Evolutionary conservation across 2,797 vertebrate species (phyloP).

Genomic region (Acrossocheilus fasciatus): DNA sequence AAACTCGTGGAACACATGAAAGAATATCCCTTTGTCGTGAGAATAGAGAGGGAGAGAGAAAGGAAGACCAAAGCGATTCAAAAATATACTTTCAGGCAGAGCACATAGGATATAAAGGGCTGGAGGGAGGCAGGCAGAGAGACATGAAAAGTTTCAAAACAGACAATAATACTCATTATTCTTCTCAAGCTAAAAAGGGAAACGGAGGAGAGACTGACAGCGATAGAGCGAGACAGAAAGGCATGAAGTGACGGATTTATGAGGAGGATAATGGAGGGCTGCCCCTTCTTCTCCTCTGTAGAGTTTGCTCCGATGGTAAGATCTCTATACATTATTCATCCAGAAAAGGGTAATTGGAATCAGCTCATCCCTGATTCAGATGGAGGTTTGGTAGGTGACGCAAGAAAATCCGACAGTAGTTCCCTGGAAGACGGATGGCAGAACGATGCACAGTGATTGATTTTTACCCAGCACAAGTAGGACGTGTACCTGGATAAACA

Average conservation of each 20-base stretch:
- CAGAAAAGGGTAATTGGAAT: slow-evolving; percentile 46
- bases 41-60: not conserved
- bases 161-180: slow-evolving; percentile 41
- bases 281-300: slow-evolving; percentile 15
- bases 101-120: slow-evolving; percentile 2
- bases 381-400: slow-evolving; percentile 8
- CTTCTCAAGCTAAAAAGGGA: slow-evolving; percentile 35
- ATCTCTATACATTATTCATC: slow-evolving; percentile 60
- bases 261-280: slow-evolving; percentile 35
- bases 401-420: slow-evolving; percentile 12
- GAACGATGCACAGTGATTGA: not conserved
- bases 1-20: slow-evolving; percentile 9
- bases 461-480: not conserved
- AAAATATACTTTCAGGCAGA: slow-evolving; percentile 30
- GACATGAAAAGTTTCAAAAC: slow-evolving; percentile 31
- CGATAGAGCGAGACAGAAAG: slow-evolving; percentile 33
- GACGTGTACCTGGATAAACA: not conserved
- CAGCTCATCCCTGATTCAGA: slow-evolving; percentile 36
- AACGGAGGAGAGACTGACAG: slow-evolving; percentile 21
- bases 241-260: slow-evolving; percentile 39
- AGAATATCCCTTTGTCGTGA: not conserved
- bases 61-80: slow-evolving; percentile 1
- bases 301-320: slow-evolving; percentile 39
- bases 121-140: slow-evolving; percentile 4
- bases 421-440: not conserved